A percentile compares a stretch with the other conserved stretches of the same genome.
Conservation (phyloP, 2,888 invertebrate species). For the Hedya salicella region DNA sequence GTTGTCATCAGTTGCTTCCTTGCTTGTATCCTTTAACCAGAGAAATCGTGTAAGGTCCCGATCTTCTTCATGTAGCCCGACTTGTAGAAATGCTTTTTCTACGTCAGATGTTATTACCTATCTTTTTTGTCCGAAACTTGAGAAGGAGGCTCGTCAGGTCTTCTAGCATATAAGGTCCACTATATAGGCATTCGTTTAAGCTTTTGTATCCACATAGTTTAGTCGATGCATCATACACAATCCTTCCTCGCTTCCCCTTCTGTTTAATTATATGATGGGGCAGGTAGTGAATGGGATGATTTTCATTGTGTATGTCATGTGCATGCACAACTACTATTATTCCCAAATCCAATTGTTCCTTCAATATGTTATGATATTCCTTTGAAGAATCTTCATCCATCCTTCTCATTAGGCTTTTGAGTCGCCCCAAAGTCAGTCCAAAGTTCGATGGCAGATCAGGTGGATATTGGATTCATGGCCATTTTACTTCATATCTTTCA, state of each 20-base stretch:
- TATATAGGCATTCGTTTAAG: constrained; percentile 49
- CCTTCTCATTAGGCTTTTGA: background rate
- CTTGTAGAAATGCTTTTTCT: constrained; percentile 2
- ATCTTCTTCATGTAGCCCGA: background rate
- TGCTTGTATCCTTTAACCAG: background rate
- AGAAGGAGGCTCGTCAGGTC: constrained; percentile 47
- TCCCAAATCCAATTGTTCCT: constrained; percentile 23
- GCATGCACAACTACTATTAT: constrained; percentile 32
- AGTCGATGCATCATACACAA: constrained; percentile 48
- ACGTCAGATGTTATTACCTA: constrained; percentile 1
- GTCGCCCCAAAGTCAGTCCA: background rate
- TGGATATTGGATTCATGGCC: constrained; percentile 1
- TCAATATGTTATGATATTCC: constrained; percentile 33
- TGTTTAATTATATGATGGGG: constrained; percentile 41
- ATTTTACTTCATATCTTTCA: background rate
- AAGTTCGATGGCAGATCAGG: background rate
- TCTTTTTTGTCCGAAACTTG: constrained; percentile 45
- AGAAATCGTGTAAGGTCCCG: constrained; percentile 2
- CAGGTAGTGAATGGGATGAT: constrained; percentile 44
- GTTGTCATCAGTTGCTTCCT: background rate
- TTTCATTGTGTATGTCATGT: background rate
- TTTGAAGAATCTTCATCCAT: constrained; percentile 5
- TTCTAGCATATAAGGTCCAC: constrained; percentile 49
- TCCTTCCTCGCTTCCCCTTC: constrained; percentile 29
- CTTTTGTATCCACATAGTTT: constrained; percentile 46